Evolutionary conservation across 2,797 vertebrate species (phyloP), one percentile per base, ranked within the genome.

Genomic region (Ambastaia sidthimunki): DNA sequence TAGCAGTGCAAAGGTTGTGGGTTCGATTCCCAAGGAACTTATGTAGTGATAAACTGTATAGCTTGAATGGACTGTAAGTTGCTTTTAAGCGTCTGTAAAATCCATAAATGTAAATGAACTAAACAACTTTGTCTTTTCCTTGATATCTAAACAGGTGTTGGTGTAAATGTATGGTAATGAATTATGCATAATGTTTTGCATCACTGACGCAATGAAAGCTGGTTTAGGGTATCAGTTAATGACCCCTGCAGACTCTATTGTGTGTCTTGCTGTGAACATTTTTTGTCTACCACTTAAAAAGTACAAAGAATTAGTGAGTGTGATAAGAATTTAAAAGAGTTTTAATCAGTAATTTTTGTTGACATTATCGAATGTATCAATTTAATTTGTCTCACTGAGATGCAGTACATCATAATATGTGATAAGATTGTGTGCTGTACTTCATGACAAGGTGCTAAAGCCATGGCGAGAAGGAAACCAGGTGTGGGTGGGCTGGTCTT

Each of bases 401-500:
- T 63, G 18, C 47, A 52, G 10, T 44, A 25, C 31, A 16, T 28
- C 23, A 54, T 18, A 41, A 47, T 31, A 34, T 28, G n/a, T 16
- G 1, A 31, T 50, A 2, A 21, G 50, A 63, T 19, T 13, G 11
- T 52, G 10, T 66, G 31, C 6, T 78, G 1, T 75, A 7, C n/a
- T 7, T 54, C 66, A 3, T 84, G 78, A 76, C 74, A 77, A 96
- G 95, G 83, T 92, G 47, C 4, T 96, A 72, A 92, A 76, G 71
- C 92, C 92, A 0, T 96, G 95, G 95, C 59, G 82, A 10, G 95
- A 97, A 74, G 89, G 88, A 34, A 90, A 91, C 66, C 90, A 87
- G 85, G 82, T 89, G 3, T 98, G 96, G 96, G 69, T 96, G 15
- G 90, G 91, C 0, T 96, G 95, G 95, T 89, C 73, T 63, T 92